These are phyloP conservation scores for Diplodus puntazzo DNA, from an alignment of 2,797 vertebrate species.

Conservation along the genomic window DNA sequence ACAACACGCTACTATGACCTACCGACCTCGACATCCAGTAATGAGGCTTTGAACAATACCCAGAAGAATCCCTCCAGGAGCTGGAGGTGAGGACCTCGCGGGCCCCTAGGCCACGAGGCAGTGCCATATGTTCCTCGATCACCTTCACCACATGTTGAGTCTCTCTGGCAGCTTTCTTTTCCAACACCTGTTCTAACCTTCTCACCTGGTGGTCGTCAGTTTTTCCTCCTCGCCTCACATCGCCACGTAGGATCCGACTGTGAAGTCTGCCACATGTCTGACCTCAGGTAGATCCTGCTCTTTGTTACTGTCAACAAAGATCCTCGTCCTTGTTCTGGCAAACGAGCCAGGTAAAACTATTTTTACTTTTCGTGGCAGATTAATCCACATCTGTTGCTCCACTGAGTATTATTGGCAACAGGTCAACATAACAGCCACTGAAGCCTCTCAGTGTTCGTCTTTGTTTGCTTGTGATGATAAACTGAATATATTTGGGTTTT, in stretches of 20 bases:
- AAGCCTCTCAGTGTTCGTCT: no score
- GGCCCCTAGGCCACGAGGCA: background rate
- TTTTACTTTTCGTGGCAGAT: no score
- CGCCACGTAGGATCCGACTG: background rate
- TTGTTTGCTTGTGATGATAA: no score
- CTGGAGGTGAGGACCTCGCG: background rate
- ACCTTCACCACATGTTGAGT: background rate
- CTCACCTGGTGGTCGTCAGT: background rate
- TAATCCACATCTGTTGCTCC: no score
- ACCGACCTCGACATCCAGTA: no score
- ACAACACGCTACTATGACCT: background rate
- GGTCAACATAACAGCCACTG: no score
- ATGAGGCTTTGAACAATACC: background rate
- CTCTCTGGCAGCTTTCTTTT: background rate
- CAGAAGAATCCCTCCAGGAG: background rate
- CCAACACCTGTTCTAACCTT: background rate
- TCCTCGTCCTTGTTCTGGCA: no score
- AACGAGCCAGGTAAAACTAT: no score
- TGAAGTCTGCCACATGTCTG: background rate
- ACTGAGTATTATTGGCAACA: no score
- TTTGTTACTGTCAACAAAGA: no score
- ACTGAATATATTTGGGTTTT: background rate
- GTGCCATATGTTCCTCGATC: background rate
- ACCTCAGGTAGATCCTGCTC: no score
- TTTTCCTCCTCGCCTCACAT: background rate